A percentile compares a stretch with the other conserved stretches of the same genome.
phyloP scores from a whole-genome alignment of 2,888 invertebrate genomes.

The Aproaerema taeniolella region DNA sequence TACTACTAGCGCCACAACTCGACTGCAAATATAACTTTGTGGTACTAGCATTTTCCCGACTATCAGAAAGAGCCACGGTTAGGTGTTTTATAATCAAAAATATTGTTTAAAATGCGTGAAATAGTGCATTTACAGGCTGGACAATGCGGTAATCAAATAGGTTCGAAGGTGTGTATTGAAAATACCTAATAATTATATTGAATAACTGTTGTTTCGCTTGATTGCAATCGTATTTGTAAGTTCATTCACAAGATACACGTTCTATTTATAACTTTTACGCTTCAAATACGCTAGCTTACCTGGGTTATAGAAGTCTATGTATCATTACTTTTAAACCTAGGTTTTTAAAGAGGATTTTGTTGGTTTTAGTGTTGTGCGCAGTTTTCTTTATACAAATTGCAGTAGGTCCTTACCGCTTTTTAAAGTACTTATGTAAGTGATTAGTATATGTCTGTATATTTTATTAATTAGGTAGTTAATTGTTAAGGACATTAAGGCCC shows the following conservation, averaged over 20 bases:
- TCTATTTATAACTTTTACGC: constrained; percentile 15
- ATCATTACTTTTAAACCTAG: too few relatives aligned
- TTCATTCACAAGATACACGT: constrained; percentile 9
- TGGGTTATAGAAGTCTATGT: too few relatives aligned
- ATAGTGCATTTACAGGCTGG: constrained; percentile 94
- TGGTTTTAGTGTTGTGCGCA: too few relatives aligned
- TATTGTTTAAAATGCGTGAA: constrained; percentile 85
- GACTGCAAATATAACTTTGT: constrained; percentile 12
- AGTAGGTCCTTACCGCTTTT: too few relatives aligned
- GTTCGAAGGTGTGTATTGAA: constrained; percentile 84
- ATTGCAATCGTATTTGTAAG: constrained; percentile 8
- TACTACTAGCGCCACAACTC: constrained; percentile 7
- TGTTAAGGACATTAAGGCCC: too few relatives aligned
- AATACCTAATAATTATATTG: constrained; percentile 16
- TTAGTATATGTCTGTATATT: too few relatives aligned
- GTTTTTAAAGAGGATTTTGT: too few relatives aligned
- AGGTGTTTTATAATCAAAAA: constrained; percentile 26
- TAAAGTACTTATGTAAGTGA: too few relatives aligned
- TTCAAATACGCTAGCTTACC: constrained; percentile 5
- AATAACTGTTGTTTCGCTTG: constrained; percentile 22
- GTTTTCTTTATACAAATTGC: too few relatives aligned
- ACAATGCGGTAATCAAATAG: constrained; percentile 95
- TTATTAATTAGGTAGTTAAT: too few relatives aligned
- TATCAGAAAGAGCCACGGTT: constrained; percentile 12
- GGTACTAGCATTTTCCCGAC: constrained; percentile 19